These are phyloP conservation scores for Microctenopoma lineatum DNA, from an alignment of 2,797 vertebrate species.

Conservation along the genomic window DNA sequence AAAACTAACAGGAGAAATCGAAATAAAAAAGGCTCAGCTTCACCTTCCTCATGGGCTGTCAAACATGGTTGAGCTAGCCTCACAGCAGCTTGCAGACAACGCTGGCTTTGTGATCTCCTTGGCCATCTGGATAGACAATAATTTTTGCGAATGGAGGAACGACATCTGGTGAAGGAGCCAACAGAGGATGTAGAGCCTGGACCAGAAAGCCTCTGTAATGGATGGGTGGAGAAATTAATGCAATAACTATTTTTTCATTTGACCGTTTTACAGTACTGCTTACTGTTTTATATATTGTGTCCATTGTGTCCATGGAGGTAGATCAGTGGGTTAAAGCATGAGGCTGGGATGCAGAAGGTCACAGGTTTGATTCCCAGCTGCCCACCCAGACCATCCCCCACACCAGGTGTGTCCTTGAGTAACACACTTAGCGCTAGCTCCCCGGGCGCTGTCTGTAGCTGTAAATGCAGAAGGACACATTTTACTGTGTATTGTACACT, in stretches of 20 bases:
- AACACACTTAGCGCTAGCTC: too few species aligned
- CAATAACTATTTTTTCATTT: background rate
- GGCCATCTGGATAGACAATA: slow-evolving; percentile 2
- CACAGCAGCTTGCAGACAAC: slow-evolving; percentile 22
- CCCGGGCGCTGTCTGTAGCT: too few species aligned
- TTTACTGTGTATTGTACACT: too few species aligned
- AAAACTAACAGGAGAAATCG: slow-evolving; percentile 24
- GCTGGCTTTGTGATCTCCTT: slow-evolving; percentile 25
- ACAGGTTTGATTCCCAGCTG: too few species aligned
- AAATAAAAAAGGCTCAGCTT: slow-evolving; percentile 28
- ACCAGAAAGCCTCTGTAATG: background rate
- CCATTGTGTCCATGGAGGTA: background rate
- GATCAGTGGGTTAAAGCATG: too few species aligned
- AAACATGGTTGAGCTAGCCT: slow-evolving; percentile 15
- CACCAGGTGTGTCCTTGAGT: too few species aligned
- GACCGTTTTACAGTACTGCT: background rate
- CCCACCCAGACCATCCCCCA: too few species aligned
- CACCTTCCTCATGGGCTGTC: slow-evolving; percentile 26
- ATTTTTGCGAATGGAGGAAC: slow-evolving; percentile 3
- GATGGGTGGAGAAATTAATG: background rate
- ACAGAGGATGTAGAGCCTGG: slow-evolving; percentile 1
- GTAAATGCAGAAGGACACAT: too few species aligned
- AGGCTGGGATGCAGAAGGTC: too few species aligned
- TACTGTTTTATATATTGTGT: background rate
- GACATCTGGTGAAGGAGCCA: slow-evolving; percentile 10